Conservation (phyloP, 53 echinoderm and acorn worm species). For the Mesocentrotus franciscanus region DNA sequence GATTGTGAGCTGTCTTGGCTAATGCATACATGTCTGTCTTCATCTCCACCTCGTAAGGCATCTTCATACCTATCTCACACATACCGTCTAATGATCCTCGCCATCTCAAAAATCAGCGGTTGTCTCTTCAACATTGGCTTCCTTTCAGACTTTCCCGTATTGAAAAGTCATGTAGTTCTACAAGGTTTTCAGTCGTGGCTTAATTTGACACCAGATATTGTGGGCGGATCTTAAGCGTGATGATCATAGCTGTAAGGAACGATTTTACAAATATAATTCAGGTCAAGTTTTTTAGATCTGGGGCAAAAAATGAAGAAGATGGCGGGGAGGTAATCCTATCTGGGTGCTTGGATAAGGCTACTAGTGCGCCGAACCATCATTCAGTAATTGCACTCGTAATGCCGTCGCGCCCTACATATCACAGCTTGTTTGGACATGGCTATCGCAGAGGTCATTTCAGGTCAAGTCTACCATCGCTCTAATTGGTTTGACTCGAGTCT, state of each 20-base stretch:
- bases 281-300: constrained; percentile 23
- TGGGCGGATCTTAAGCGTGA: background rate
- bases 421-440: constrained; percentile 51
- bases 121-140: background rate
- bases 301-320: background rate
- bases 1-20: background rate
- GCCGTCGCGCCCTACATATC: constrained; percentile 56
- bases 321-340: background rate
- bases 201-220: background rate
- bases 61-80: constrained; percentile 48
- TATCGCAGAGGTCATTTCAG: constrained; percentile 45
- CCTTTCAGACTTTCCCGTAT: background rate
- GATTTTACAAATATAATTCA: background rate
- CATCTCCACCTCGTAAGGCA: constrained; percentile 4
- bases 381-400: constrained; percentile 57
- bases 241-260: background rate
- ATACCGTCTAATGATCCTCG: constrained; percentile 21
- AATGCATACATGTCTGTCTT: constrained; percentile 37
- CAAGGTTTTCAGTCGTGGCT: background rate
- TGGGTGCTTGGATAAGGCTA: constrained; percentile 34
- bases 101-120: background rate
- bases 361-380: constrained; percentile 9
- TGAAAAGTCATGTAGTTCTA: background rate
- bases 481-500: constrained; percentile 61
- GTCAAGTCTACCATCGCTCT: constrained; percentile 48